Conservation (phyloP, 2,113 vertebrate species). For the Speoplatyrhinus poulsoni region DNA sequence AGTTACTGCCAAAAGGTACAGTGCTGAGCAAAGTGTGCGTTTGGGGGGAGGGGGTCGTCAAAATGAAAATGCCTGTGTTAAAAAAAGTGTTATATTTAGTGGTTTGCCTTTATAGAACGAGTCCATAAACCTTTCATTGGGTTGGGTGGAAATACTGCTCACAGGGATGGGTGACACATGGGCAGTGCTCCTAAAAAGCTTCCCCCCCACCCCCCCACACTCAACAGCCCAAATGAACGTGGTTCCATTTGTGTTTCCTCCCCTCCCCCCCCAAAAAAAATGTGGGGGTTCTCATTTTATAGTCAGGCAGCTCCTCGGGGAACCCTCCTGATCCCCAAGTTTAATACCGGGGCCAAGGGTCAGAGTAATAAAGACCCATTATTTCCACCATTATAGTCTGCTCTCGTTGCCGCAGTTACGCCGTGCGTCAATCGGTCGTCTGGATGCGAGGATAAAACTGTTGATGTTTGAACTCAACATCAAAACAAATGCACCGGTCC, state of each 20-base stretch:
- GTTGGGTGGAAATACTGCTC: slow-evolving; percentile 90
- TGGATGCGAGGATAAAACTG: too few species aligned
- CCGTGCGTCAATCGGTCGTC: too few species aligned
- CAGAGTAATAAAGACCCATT: slow-evolving; percentile 70
- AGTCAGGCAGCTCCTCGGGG: slow-evolving; percentile 66
- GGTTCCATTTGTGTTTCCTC: slow-evolving; percentile 39
- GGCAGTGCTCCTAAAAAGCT: slow-evolving; percentile 51
- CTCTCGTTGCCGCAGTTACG: slow-evolving; percentile 43
- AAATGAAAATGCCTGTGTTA: slow-evolving; percentile 79
- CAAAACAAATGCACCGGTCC: too few species aligned
- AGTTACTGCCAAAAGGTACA: slow-evolving; percentile 31
- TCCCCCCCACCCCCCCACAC: slow-evolving; percentile 40
- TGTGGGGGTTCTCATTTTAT: slow-evolving; percentile 35
- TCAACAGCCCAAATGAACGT: slow-evolving; percentile 49
- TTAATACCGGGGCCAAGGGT: slow-evolving; percentile 72
- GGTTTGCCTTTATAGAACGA: slow-evolving; percentile 92
- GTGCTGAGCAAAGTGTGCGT: slow-evolving; percentile 43
- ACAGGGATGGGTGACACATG: slow-evolving; percentile 84
- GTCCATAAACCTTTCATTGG: slow-evolving; percentile 94
- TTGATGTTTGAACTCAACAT: too few species aligned
- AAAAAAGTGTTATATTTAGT: slow-evolving; percentile 91
- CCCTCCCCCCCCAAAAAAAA: slow-evolving; percentile 19
- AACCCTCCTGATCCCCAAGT: slow-evolving; percentile 74
- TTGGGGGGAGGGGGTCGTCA: slow-evolving; percentile 30
- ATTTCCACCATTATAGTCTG: slow-evolving; percentile 56